Evolutionary conservation across 2,888 invertebrate species (phyloP).

Genomic region (Griposia aprilina): DNA sequence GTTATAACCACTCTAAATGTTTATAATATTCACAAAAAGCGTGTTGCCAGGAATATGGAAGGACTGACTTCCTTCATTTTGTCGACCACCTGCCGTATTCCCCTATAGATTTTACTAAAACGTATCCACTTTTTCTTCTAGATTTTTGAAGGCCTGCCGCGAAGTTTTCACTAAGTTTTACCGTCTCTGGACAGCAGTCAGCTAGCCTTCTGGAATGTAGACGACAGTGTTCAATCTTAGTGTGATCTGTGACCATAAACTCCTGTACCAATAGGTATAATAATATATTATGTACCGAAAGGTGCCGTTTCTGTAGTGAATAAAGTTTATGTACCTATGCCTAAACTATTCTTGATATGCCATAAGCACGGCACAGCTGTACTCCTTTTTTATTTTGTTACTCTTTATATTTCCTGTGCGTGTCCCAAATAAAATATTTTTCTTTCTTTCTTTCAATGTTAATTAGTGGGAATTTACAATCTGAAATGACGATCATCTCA

Average conservation of each 20-base stretch:
- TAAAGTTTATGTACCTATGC: not conserved
- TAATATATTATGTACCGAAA: not conserved
- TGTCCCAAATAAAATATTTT: too few species aligned
- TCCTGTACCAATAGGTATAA: not conserved
- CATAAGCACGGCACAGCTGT: not conserved
- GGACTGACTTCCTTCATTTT: not conserved
- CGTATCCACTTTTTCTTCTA: not conserved
- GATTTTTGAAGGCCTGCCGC: not conserved
- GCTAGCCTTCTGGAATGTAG: not conserved
- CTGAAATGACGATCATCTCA: slow-evolving; percentile 12
- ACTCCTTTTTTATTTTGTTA: too few species aligned
- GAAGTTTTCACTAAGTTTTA: not conserved
- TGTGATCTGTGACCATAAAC: slow-evolving; percentile 9
- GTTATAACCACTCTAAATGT: not conserved
- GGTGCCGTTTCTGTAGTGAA: not conserved
- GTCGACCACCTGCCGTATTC: not conserved
- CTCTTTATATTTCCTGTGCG: too few species aligned
- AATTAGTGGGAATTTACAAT: not conserved
- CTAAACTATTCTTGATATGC: not conserved
- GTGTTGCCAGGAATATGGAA: not conserved
- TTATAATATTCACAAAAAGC: not conserved
- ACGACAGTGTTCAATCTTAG: not conserved
- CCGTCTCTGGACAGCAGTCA: not conserved
- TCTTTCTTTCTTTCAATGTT: too few species aligned
- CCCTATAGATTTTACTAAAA: not conserved